These are phyloP conservation scores for Chauna torquata DNA, from an alignment of 2,113 vertebrate species.

Conservation along the genomic window DNA sequence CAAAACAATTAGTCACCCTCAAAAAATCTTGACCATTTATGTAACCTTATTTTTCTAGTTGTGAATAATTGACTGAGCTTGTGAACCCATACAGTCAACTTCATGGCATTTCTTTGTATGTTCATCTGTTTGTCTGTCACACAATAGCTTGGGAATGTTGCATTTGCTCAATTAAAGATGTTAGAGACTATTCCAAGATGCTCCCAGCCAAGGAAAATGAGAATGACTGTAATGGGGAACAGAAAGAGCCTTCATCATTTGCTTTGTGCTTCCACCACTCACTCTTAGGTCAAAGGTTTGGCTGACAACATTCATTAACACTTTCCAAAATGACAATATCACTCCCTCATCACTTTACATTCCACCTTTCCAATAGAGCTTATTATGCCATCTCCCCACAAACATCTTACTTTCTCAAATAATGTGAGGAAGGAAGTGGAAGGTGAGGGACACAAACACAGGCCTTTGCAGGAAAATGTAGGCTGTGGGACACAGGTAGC, in stretches of 20 bases:
- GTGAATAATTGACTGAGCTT: slow-evolving; percentile 22
- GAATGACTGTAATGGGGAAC: background rate
- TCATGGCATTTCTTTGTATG: slow-evolving; percentile 33
- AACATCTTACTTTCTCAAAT: background rate
- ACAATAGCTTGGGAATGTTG: background rate
- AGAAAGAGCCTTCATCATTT: background rate
- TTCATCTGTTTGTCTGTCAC: background rate
- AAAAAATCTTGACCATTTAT: slow-evolving; percentile 47
- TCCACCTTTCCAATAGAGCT: background rate
- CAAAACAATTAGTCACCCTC: slow-evolving; percentile 36
- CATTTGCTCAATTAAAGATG: background rate
- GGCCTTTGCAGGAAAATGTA: background rate
- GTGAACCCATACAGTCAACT: slow-evolving; percentile 18
- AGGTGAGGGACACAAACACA: background rate
- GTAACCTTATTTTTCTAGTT: slow-evolving; percentile 45
- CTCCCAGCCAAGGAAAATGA: slow-evolving; percentile 14
- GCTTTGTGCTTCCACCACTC: slow-evolving; percentile 8
- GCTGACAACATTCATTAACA: background rate
- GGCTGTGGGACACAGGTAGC: background rate
- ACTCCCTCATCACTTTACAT: background rate
- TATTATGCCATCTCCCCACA: background rate
- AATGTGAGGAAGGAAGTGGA: background rate
- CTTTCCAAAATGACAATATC: slow-evolving; percentile 45
- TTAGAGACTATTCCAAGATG: slow-evolving; percentile 33
- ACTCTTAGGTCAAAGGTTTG: slow-evolving; percentile 29